A percentile compares a stretch with the other conserved stretches of the same genome.
phyloP scores from a whole-genome alignment of 1,140 invertebrate species.

The Stratiolaelaps scimitus region DNA sequence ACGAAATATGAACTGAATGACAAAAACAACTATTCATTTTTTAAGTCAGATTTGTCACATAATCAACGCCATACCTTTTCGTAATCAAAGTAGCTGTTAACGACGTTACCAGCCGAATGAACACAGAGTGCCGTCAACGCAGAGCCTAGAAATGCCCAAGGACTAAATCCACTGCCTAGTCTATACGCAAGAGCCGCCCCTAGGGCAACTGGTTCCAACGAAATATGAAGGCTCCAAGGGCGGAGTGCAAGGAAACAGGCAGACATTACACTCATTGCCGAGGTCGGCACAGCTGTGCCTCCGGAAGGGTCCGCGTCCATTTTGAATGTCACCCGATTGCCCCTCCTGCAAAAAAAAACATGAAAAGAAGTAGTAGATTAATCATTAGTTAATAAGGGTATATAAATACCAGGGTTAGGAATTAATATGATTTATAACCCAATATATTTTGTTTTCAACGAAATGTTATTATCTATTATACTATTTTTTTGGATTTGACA shows the following conservation, averaged over 20 bases:
- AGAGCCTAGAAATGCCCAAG: constrained; percentile 62
- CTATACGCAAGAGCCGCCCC: constrained; percentile 76
- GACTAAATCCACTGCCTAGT: constrained; percentile 56
- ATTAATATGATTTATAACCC: too few relatives aligned
- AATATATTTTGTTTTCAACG: too few relatives aligned
- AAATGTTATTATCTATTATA: too few relatives aligned
- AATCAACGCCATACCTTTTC: constrained; percentile 79
- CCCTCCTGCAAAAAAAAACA: too few relatives aligned
- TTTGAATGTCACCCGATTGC: too few relatives aligned
- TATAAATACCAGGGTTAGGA: too few relatives aligned
- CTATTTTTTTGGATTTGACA: too few relatives aligned
- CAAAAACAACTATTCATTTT: constrained; percentile 75
- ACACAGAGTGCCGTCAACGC: constrained; percentile 72
- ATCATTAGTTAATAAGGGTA: too few relatives aligned
- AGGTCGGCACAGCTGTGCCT: neutral
- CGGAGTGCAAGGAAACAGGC: constrained; percentile 71
- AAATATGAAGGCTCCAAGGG: constrained; percentile 83
- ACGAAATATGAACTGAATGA: constrained; percentile 24
- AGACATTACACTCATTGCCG: constrained; percentile 45
- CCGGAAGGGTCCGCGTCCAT: too few relatives aligned
- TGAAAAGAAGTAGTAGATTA: too few relatives aligned
- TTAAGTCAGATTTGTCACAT: constrained; percentile 74
- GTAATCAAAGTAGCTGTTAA: constrained; percentile 91
- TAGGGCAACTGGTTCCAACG: constrained; percentile 70
- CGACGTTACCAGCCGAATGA: constrained; percentile 88